These are phyloP conservation scores for Cerceris rybyensis DNA, from an alignment of 2,888 invertebrate genomes.

Conservation along the genomic window DNA sequence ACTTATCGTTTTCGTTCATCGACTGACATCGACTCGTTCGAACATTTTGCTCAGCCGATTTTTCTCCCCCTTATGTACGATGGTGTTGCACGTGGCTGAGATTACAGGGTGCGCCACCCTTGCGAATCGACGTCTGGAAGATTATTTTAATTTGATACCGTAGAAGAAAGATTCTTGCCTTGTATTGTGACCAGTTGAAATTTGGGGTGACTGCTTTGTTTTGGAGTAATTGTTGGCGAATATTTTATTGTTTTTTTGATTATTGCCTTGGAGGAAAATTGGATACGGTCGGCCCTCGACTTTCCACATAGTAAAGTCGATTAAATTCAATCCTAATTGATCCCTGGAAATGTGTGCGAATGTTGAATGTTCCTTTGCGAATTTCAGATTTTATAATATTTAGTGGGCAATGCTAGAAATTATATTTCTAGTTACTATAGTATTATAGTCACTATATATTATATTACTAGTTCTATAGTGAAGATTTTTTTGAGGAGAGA, in stretches of 20 bases:
- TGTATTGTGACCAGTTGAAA: conserved; percentile 25
- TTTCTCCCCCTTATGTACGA: conserved; percentile 52
- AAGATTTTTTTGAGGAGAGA: no score
- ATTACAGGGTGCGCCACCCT: conserved; percentile 75
- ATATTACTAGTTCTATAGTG: no score
- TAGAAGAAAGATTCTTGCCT: conserved; percentile 63
- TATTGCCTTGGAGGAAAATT: background rate
- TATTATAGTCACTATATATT: no score
- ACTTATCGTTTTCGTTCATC: conserved; percentile 56
- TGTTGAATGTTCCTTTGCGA: no score
- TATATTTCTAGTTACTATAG: no score
- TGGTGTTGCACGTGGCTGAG: conserved; percentile 76
- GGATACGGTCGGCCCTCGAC: no score
- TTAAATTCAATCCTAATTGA: no score
- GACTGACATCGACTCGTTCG: conserved; percentile 43
- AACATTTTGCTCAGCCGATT: conserved; percentile 50
- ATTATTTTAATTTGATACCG: conserved; percentile 77
- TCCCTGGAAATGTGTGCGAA: no score
- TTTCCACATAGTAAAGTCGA: no score
- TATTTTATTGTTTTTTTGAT: background rate
- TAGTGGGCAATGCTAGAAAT: no score
- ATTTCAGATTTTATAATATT: no score
- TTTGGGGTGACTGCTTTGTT: conserved; percentile 53
- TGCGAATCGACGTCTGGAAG: conserved; percentile 70
- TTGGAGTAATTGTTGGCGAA: conserved; percentile 26